These are phyloP conservation scores for Macropus fuliginosus DNA, from an alignment of 2,797 vertebrate genomes.

Conservation along the genomic window DNA sequence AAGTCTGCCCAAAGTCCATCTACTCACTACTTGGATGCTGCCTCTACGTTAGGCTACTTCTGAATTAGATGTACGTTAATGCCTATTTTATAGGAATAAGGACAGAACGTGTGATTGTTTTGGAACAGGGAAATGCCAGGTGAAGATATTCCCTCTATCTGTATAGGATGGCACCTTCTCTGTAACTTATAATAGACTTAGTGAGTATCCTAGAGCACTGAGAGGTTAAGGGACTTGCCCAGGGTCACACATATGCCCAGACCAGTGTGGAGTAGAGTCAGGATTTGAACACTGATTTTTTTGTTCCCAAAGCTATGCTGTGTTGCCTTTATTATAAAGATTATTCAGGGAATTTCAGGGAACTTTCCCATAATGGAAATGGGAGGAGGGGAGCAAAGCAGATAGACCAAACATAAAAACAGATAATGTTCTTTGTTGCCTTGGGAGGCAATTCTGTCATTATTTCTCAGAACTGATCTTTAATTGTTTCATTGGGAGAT, in stretches of 20 bases:
- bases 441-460: slow-evolving; percentile 4
- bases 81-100: neutral
- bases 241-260: neutral
- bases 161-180: neutral
- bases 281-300: neutral
- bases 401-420: slow-evolving; percentile 51
- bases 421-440: slow-evolving; percentile 61
- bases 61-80: neutral
- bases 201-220: neutral
- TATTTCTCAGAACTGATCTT: slow-evolving; percentile 77
- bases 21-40: neutral
- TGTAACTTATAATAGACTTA: neutral
- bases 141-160: neutral
- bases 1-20: neutral
- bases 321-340: neutral
- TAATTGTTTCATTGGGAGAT: slow-evolving; percentile 83
- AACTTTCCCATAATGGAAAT: slow-evolving; percentile 55
- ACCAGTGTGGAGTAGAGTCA: neutral
- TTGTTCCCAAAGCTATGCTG: neutral
- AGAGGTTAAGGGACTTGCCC: neutral
- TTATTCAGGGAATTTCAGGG: slow-evolving; percentile 47
- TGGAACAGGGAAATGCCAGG: neutral
- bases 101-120: neutral
- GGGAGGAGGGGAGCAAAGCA: slow-evolving; percentile 23
- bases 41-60: neutral